phyloP scores from a whole-genome alignment of 2,888 invertebrate species.

The Mesoligia furuncula region DNA sequence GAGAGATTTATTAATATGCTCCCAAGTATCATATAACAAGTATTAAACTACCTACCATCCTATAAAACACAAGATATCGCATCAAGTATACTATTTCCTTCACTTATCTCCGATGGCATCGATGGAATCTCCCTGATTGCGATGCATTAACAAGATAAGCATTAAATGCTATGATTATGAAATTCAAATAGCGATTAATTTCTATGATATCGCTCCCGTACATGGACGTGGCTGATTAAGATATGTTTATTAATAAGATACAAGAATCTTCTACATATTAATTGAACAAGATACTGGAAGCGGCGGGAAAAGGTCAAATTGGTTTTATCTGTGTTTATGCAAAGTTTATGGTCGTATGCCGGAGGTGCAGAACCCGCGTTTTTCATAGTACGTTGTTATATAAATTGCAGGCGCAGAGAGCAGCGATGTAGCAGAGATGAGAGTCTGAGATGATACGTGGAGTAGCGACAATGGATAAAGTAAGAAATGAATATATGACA shows the following conservation, averaged over 20 bases:
- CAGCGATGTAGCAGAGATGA: background rate
- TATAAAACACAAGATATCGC: conserved; percentile 15
- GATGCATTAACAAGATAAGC: conserved; percentile 25
- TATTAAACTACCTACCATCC: background rate
- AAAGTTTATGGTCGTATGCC: conserved; percentile 1
- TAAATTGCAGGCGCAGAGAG: background rate
- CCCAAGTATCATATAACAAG: conserved; percentile 1
- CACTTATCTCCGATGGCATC: conserved; percentile 3
- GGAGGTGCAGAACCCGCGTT: background rate
- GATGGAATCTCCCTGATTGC: conserved; percentile 35
- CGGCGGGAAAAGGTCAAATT: background rate
- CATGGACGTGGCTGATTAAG: conserved; percentile 8
- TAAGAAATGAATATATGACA: background rate
- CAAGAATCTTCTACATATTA: conserved; percentile 32
- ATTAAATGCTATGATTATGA: conserved; percentile 31
- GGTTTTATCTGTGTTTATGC: conserved; percentile 11
- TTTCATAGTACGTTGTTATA: background rate
- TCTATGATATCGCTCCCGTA: conserved; percentile 18
- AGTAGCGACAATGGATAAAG: background rate
- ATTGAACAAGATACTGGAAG: conserved; percentile 16
- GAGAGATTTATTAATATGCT: conserved; percentile 1
- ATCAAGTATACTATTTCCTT: conserved; percentile 27
- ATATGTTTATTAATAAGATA: conserved; percentile 37
- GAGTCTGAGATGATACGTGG: background rate
- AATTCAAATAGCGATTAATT: conserved; percentile 40